phyloP scores from a whole-genome alignment of 2,888 invertebrate genomes.

The Cyclophora punctaria region DNA sequence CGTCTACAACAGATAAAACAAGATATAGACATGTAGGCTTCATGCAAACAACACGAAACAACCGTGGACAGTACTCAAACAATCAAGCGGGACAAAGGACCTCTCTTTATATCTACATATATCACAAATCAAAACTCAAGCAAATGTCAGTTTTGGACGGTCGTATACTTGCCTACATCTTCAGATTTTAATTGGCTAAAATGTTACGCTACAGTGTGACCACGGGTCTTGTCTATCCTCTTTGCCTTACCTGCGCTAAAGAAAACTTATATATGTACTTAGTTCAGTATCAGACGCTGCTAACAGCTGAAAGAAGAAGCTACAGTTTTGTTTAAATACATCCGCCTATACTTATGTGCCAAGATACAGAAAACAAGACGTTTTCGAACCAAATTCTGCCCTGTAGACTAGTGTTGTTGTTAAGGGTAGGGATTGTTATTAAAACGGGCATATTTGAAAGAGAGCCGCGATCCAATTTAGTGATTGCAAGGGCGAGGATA shows the following conservation, averaged over 20 bases:
- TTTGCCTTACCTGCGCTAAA: too few relatives aligned
- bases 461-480: conserved; percentile 37
- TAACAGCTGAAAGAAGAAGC: too few relatives aligned
- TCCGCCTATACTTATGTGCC: too few relatives aligned
- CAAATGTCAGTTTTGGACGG: conserved; percentile 53
- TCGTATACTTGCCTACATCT: conserved; percentile 38
- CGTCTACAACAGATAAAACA: conserved; percentile 31
- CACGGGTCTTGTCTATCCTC: too few relatives aligned
- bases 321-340: too few relatives aligned
- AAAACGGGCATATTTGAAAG: conserved; percentile 44
- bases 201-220: conserved; percentile 18
- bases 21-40: conserved; percentile 15
- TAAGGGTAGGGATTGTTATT: conserved; percentile 28
- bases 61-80: conserved; percentile 29
- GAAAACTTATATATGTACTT: too few relatives aligned
- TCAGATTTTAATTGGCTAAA: conserved; percentile 21
- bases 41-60: conserved; percentile 23
- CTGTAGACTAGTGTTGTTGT: conserved; percentile 16
- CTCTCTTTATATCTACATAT: conserved; percentile 25
- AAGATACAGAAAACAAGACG: too few relatives aligned
- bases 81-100: conserved; percentile 42
- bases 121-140: conserved; percentile 53
- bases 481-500: conserved; percentile 29
- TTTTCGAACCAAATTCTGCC: neutral
- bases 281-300: too few relatives aligned